Evolutionary conservation across 2,797 vertebrate genomes (phyloP).

Genomic region (Coendou prehensilis): DNA sequence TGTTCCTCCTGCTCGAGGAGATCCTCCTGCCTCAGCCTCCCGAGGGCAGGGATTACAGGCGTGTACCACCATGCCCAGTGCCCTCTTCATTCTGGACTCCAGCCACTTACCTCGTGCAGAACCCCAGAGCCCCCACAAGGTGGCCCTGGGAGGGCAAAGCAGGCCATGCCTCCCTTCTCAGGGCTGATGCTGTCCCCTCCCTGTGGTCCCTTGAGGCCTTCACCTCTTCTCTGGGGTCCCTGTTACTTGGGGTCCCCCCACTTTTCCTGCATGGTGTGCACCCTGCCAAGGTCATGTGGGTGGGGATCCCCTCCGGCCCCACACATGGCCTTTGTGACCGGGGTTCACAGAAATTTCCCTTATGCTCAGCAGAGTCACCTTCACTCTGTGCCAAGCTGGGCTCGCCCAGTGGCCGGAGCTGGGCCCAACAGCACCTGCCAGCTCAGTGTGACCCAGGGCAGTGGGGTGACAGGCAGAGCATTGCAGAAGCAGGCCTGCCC

Average conservation of each 20-base stretch:
- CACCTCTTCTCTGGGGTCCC: not conserved
- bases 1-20: not conserved
- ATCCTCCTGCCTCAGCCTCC: not conserved
- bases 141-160: not conserved
- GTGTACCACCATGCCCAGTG: not conserved
- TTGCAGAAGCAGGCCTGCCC: too few relatives aligned
- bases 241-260: not conserved
- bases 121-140: not conserved
- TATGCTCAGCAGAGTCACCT: not conserved
- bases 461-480: not conserved
- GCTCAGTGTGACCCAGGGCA: not conserved
- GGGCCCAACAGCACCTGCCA: too few relatives aligned
- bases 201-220: not conserved
- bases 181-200: too few relatives aligned
- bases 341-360: not conserved
- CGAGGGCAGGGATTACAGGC: not conserved
- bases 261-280: not conserved
- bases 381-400: not conserved
- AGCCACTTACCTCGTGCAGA: not conserved
- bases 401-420: not conserved
- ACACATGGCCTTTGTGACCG: not conserved
- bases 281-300: not conserved
- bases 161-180: not conserved
- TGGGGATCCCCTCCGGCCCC: not conserved
- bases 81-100: not conserved